phyloP scores from a whole-genome alignment of 1,140 invertebrate genomes.

The Scaptomyza hsui region DNA sequence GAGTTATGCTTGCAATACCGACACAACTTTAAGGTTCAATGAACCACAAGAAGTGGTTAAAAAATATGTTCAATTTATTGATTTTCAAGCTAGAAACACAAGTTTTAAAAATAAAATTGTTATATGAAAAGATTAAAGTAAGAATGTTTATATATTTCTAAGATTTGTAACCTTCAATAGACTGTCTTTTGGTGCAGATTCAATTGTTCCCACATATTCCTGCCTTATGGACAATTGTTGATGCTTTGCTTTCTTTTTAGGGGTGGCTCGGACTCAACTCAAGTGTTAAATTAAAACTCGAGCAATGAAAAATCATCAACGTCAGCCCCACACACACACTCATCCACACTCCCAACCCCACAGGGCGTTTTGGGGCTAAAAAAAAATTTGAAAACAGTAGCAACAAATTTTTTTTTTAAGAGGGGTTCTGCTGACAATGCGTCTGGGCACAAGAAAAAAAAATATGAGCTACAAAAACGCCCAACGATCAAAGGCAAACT shows the following conservation, averaged over 20 bases:
- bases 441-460: conserved; percentile 40
- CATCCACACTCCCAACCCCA: conserved; percentile 5
- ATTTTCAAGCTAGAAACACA: background rate
- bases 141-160: background rate
- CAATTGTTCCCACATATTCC: conserved; percentile 12
- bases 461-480: conserved; percentile 68
- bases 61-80: background rate
- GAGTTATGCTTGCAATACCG: background rate
- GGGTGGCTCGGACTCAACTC: conserved; percentile 66
- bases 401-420: conserved; percentile 45
- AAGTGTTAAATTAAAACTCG: conserved; percentile 84
- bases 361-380: conserved; percentile 30
- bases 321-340: conserved; percentile 56
- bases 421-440: conserved; percentile 59
- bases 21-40: conserved; percentile 56
- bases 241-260: conserved; percentile 1
- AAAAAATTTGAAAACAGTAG: conserved; percentile 57
- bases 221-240: conserved; percentile 24
- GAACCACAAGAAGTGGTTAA: conserved; percentile 34
- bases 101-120: background rate
- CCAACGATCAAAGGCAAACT: conserved; percentile 76
- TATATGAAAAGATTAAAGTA: background rate
- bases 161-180: background rate
- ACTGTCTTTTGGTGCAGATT: background rate
- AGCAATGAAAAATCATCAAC: conserved; percentile 84